Evolutionary conservation across 2,888 invertebrate species (phyloP).

Genomic region (Apomyelois bistriatella): DNA sequence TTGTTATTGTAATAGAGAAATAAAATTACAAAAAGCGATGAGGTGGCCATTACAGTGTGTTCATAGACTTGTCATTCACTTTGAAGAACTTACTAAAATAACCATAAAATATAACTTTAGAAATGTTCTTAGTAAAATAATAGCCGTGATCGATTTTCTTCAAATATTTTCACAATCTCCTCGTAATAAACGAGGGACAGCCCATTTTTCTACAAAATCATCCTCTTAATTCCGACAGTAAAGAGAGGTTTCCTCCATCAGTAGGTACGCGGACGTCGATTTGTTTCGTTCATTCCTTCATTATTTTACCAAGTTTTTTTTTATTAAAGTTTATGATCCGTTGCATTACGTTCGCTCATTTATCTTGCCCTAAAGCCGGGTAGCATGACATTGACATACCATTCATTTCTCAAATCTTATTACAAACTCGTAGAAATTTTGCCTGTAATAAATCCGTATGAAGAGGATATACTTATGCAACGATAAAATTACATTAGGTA

Average conservation of each 20-base stretch:
- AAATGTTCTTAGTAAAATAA: too few relatives aligned
- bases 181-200: not conserved
- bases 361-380: conserved; percentile 54
- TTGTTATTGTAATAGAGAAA: too few relatives aligned
- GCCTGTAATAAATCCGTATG: conserved; percentile 53
- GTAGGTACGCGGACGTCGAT: conserved; percentile 6
- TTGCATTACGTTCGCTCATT: conserved; percentile 60
- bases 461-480: conserved; percentile 12
- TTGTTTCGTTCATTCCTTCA: conserved; percentile 24
- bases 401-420: conserved; percentile 72
- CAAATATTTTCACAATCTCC: not conserved
- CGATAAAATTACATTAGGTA: not conserved
- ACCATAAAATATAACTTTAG: too few relatives aligned
- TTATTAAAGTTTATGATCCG: conserved; percentile 30
- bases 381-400: conserved; percentile 63
- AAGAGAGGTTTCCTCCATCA: conserved; percentile 9
- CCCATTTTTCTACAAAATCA: conserved; percentile 11
- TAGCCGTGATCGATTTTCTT: not conserved
- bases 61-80: too few relatives aligned
- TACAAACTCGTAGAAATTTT: conserved; percentile 55
- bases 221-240: conserved; percentile 10
- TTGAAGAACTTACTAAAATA: too few relatives aligned
- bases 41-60: too few relatives aligned
- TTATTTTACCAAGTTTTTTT: conserved; percentile 25
- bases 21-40: too few relatives aligned